Evolutionary conservation across 2,797 vertebrate species (phyloP).

Genomic region (Eulemur rubriventer): DNA sequence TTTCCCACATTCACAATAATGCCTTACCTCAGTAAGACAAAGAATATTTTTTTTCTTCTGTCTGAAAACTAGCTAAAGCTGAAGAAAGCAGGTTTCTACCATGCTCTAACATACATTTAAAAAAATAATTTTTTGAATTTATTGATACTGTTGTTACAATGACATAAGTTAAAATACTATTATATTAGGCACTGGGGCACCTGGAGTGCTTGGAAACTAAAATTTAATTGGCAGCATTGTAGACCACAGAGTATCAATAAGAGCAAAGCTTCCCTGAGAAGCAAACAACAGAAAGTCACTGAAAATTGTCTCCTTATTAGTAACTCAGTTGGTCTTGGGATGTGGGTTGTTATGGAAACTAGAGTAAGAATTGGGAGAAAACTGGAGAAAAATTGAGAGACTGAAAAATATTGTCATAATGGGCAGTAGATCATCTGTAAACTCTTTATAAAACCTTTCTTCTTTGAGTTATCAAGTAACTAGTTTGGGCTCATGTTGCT

Average conservation of each 20-base stretch:
- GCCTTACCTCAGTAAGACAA: not conserved
- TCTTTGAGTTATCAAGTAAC: not conserved
- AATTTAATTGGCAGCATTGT: not conserved
- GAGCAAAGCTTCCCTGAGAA: not conserved
- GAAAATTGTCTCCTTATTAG: not conserved
- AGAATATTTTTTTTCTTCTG: not conserved
- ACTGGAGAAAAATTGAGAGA: not conserved
- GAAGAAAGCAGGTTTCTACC: not conserved
- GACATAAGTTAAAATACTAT: not conserved
- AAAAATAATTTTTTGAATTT: not conserved
- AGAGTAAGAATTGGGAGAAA: not conserved
- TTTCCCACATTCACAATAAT: not conserved
- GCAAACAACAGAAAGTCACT: conserved; percentile 1
- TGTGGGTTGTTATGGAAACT: conserved; percentile 43
- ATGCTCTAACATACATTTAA: not conserved
- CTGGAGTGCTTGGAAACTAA: not conserved
- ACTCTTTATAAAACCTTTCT: not conserved
- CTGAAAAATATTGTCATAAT: not conserved
- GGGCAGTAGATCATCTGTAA: not conserved
- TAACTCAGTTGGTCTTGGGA: not conserved
- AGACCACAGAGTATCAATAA: not conserved
- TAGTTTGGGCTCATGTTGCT: not conserved
- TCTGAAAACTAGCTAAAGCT: not conserved
- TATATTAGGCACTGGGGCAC: not conserved
- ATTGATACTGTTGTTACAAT: not conserved